A percentile compares a stretch with the other conserved stretches of the same genome.
These are phyloP conservation scores for Araneus ventricosus DNA, from an alignment of 1,140 invertebrate species.

Conservation along the genomic window DNA sequence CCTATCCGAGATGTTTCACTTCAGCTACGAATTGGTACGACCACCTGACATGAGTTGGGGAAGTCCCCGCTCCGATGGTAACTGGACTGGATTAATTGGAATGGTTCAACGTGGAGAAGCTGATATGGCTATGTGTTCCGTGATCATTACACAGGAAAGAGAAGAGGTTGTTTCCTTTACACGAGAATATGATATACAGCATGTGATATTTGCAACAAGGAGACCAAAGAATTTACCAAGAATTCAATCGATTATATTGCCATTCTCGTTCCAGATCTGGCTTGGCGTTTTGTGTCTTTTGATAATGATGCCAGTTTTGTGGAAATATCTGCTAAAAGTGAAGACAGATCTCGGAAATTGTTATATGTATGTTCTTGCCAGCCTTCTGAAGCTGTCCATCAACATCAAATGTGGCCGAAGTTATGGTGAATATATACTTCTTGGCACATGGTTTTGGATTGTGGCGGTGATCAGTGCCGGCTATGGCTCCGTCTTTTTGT, in stretches of 20 bases:
- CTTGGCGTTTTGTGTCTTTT: background rate
- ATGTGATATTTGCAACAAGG: background rate
- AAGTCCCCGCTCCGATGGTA: background rate
- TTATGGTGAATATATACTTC: background rate
- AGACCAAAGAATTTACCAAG: background rate
- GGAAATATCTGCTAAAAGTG: background rate
- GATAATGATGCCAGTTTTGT: background rate
- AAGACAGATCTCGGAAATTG: background rate
- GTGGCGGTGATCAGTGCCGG: background rate
- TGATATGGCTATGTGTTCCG: background rate
- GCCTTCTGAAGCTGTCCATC: background rate
- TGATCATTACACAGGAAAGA: background rate
- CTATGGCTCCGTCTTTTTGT: background rate
- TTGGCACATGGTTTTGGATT: background rate
- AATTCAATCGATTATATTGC: background rate
- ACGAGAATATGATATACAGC: background rate
- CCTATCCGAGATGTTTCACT: background rate
- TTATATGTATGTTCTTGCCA: background rate
- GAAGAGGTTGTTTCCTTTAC: background rate
- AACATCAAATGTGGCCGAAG: background rate
- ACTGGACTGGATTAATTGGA: background rate
- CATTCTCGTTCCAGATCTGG: background rate
- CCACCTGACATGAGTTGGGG: background rate
- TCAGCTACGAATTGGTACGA: background rate
- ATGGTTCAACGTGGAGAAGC: background rate